Base-by-base conservation (phyloP, 2,113 vertebrate species). In the Laticauda laticaudata region DNA sequence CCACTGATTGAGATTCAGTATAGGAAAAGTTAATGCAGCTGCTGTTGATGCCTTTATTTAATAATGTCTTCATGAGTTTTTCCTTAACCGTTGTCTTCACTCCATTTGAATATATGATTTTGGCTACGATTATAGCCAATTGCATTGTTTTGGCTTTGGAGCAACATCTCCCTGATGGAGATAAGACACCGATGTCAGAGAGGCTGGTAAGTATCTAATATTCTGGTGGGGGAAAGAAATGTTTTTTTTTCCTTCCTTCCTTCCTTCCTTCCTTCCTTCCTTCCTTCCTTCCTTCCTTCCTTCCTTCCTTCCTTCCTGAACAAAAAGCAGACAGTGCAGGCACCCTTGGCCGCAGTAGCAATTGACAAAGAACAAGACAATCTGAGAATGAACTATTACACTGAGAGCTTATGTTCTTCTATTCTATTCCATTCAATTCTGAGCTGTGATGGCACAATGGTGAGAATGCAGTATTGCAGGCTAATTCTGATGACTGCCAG, bases 51-150 rank as follows among this genome's bases (percentile, higher is more conserved):
- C 55, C 88, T 57, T 90, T 43, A 26, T 34, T 95, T 51, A 51
- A 51, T 51, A 20, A 91, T 34, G 1, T 89, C 5, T 75, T 92
- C 45, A 48, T 57, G 90, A 8, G 61, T 34, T 90, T 59, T 96
- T 98, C 98, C 97, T 99, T 99, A 97, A 99, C 98, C 43, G 8
- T 64, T 91, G 53, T 43, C 92, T 51, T 24, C 95, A 99, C 99
- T 98, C 99, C 99, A 89, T 99, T 99, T 96, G 99, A 99, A 97
- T 99, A 99, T 96, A 98, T 99, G 99, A 99, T 99, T 97, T 97
- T 99, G 96, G 98, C 99, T 96, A 99, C 99, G 95, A 99, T 99
- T 94, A 99, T 99, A 94, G 99, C 99, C 95, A 99, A 99, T 97
- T 99, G 99, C 96, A 99, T 99, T 5, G 99, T 99, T 90, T 95